Evolutionary conservation across 2,888 invertebrate species (phyloP).

Genomic region (Sarcophaga caerulescens): DNA sequence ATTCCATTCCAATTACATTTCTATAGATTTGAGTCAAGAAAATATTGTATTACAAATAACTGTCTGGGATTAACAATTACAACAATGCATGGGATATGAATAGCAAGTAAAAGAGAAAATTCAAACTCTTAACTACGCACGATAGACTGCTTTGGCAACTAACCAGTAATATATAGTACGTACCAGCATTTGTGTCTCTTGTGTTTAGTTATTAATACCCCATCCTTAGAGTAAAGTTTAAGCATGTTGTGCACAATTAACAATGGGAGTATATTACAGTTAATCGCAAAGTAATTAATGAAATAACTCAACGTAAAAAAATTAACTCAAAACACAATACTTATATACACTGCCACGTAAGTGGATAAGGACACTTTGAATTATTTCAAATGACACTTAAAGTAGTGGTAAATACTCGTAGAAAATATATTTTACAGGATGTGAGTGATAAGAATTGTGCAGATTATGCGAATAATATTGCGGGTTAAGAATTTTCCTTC

Average conservation of each 20-base stretch:
- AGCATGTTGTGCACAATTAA: constrained; percentile 27
- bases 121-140: no score
- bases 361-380: not conserved
- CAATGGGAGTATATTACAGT: constrained; percentile 24
- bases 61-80: constrained; percentile 48
- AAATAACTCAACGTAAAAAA: constrained; percentile 31
- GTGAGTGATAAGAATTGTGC: no score
- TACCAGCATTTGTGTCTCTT: not conserved
- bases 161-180: no score
- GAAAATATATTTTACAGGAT: no score
- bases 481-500: no score
- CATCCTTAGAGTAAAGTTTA: not conserved
- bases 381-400: not conserved
- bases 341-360: not conserved
- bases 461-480: no score
- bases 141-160: no score
- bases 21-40: constrained; percentile 35
- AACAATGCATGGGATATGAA: constrained; percentile 16
- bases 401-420: no score
- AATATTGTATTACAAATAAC: constrained; percentile 57
- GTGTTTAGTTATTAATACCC: constrained; percentile 8
- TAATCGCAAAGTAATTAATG: constrained; percentile 47
- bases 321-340: constrained; percentile 30
- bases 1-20: constrained; percentile 1
- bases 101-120: constrained; percentile 1